phyloP scores from a whole-genome alignment of 2,113 vertebrate genomes.

The Indicator maculatus region DNA sequence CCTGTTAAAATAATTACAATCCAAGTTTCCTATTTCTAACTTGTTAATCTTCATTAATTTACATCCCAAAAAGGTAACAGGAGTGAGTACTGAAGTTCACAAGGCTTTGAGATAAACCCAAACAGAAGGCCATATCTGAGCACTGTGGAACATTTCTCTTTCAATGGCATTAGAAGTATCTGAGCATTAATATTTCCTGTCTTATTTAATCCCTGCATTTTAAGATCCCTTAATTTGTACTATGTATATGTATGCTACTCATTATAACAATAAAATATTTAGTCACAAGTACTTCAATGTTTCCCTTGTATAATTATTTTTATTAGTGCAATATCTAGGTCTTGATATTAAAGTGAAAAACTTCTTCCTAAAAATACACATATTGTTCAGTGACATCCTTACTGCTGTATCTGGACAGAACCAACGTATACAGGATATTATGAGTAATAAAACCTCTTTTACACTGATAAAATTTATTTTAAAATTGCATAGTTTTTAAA shows the following conservation, averaged over 20 bases:
- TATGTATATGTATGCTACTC: no score
- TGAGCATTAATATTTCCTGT: background rate
- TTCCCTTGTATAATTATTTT: background rate
- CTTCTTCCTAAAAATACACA: background rate
- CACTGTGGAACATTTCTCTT: background rate
- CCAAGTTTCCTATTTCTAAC: background rate
- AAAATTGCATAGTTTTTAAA: no score
- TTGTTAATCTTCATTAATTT: background rate
- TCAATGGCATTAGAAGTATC: background rate
- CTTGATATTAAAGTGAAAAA: background rate
- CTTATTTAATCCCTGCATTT: background rate
- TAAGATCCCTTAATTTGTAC: background rate
- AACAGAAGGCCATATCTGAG: background rate
- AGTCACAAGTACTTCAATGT: background rate
- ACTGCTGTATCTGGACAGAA: rapidly evolving
- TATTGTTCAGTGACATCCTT: background rate
- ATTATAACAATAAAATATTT: background rate
- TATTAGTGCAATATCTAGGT: background rate
- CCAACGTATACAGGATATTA: background rate
- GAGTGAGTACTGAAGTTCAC: background rate
- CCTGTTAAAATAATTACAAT: background rate
- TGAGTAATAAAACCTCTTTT: background rate
- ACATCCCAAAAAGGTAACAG: background rate
- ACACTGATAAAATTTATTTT: background rate
- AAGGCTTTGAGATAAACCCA: background rate